These are phyloP conservation scores for Dasyurus viverrinus DNA, from an alignment of 2,113 vertebrate species.

Conservation along the genomic window DNA sequence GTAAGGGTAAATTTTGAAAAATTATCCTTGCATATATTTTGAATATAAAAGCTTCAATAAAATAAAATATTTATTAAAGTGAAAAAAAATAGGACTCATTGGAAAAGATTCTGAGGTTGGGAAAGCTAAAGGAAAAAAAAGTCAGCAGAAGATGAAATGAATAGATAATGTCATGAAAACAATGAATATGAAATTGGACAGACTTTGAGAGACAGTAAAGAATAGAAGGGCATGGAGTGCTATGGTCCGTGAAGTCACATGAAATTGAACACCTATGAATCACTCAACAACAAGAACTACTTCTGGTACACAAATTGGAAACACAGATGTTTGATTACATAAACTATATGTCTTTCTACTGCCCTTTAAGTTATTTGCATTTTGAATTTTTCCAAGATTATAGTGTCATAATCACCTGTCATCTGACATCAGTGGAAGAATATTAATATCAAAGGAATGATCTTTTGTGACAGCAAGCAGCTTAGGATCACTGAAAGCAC, in stretches of 20 bases:
- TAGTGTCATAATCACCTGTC: neutral
- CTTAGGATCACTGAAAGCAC: neutral
- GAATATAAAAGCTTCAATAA: no score
- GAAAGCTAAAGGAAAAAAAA: neutral
- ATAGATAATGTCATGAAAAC: neutral
- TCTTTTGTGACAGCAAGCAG: neutral
- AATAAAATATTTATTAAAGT: no score
- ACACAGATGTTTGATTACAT: neutral
- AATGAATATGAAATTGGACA: neutral
- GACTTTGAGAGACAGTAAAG: neutral
- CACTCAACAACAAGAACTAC: neutral
- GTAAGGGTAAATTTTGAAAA: no score
- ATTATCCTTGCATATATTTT: no score
- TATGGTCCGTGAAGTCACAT: neutral
- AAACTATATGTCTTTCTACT: neutral
- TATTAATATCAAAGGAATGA: neutral
- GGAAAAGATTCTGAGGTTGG: neutral
- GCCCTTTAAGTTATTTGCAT: neutral
- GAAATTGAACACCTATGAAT: neutral
- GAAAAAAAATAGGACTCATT: neutral
- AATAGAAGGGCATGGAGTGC: neutral
- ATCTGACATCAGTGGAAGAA: neutral
- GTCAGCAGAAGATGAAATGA: neutral
- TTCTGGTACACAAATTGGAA: neutral
- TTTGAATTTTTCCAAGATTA: neutral